These are phyloP conservation scores for Asobara japonica DNA, from an alignment of 1,140 invertebrate genomes.

Conservation along the genomic window DNA sequence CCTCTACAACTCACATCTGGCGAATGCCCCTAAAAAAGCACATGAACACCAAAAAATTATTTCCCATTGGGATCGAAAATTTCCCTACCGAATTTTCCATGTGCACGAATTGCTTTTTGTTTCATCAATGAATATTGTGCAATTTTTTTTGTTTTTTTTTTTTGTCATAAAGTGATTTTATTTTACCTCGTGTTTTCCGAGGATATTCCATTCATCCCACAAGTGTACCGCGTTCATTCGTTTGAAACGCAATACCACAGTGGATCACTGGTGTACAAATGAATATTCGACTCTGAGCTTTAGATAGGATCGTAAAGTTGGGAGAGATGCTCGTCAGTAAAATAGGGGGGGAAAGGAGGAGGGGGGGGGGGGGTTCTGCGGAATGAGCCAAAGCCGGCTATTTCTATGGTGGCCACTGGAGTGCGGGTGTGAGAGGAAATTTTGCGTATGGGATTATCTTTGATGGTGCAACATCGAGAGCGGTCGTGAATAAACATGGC, in stretches of 20 bases:
- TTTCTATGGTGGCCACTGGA: background rate
- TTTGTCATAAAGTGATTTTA: background rate
- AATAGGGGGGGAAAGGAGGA: background rate
- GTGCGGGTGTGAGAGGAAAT: background rate
- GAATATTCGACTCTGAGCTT: slow-evolving; percentile 10
- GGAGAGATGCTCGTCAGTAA: background rate
- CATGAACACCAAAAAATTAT: too few species aligned
- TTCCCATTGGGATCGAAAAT: background rate
- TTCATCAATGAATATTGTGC: background rate
- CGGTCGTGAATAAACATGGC: background rate
- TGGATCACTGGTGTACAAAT: background rate
- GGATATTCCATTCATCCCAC: background rate
- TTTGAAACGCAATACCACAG: slow-evolving; percentile 13
- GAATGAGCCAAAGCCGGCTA: background rate
- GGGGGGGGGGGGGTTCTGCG: background rate
- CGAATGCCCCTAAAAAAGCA: background rate
- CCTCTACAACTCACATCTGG: too few species aligned
- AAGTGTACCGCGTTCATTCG: background rate
- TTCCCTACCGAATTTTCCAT: background rate
- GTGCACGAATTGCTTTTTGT: background rate
- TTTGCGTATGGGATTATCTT: slow-evolving; percentile 17
- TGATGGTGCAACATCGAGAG: slow-evolving; percentile 13
- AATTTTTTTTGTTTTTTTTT: background rate
- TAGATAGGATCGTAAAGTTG: slow-evolving; percentile 1
- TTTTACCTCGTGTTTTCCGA: background rate